Evolutionary conservation across 2,888 invertebrate genomes (phyloP), one percentile per base, ranked within the genome.

Genomic region (Tupiocoris notatus): DNA sequence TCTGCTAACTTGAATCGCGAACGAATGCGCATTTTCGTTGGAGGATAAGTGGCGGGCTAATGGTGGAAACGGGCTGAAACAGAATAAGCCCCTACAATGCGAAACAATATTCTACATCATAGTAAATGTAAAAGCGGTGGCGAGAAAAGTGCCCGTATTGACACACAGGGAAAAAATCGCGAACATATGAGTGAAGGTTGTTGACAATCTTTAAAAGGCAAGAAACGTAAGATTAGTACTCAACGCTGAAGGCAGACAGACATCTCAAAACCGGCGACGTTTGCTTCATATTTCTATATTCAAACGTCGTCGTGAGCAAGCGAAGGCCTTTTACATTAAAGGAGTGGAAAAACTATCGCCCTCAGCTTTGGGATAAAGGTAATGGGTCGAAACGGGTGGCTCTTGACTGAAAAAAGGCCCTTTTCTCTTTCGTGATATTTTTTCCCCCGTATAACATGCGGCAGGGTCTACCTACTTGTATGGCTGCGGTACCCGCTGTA

Each of bases 181-280:
- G 21, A 23, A 39, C 39, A 3, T 39, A 39, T 39, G 39, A 39
- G 39, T 7, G 12, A 39, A 39, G 39, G 39, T 12, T 39, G 39
- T 39, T 39, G 39, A 39, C 39, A 39, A 39, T 39, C 39, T 39
- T 59, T 70, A 58, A 70, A 70, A 59, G 23, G 9, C 56, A 54
- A 58, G 61, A 58, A n/a, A 24, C 22, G 68, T n/a, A 59, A 70
- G 70, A 70, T 70, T 70, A 70, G 70, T 70, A 70, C 70, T 59
- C 59, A 70, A 20, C 24, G 67, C 39, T 56, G 67, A 54, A 39
- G 67, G 18, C 20, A 39, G 64, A 65, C 18, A 12, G 66, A 54
- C 54, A 67, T 67, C 56, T 39, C 56, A 39, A 67, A 7, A n/a
- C 54, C n/a, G 9, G 59, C 18, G 59, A 3, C 23, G 18, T n/a